Conservation (phyloP, 1,140 invertebrate genomes). For the Drosophila seguyi region DNA sequence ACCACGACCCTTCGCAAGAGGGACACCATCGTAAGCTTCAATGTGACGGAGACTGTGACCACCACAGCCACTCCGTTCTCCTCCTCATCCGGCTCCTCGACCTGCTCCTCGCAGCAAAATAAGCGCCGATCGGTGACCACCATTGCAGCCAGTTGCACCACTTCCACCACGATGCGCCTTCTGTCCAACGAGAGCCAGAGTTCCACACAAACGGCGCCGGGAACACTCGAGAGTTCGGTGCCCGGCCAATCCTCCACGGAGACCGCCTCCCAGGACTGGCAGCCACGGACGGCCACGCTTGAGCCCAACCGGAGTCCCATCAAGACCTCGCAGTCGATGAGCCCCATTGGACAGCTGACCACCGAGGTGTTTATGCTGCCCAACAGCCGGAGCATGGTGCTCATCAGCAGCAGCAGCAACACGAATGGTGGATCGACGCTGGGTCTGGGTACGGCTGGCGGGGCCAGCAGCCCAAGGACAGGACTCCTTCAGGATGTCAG, state of each 20-base stretch:
- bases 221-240: slow-evolving; percentile 52
- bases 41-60: slow-evolving; percentile 68
- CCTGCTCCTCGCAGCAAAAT: slow-evolving; percentile 18
- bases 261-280: slow-evolving; percentile 57
- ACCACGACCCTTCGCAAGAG: slow-evolving; percentile 56
- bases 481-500: slow-evolving; percentile 68
- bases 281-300: slow-evolving; percentile 45
- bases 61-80: slow-evolving; percentile 46
- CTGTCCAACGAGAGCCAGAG: slow-evolving; percentile 71
- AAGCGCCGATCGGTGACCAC: slow-evolving; percentile 33
- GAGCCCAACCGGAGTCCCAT: slow-evolving; percentile 78
- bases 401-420: slow-evolving; percentile 59
- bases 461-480: slow-evolving; percentile 46
- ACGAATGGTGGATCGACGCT: slow-evolving; percentile 14
- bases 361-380: slow-evolving; percentile 74
- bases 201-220: slow-evolving; percentile 68
- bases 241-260: slow-evolving; percentile 35
- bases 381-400: slow-evolving; percentile 81
- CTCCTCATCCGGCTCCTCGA: slow-evolving; percentile 22
- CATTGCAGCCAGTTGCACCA: slow-evolving; percentile 41
- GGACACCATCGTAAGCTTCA: slow-evolving; percentile 71
- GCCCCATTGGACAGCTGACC: slow-evolving; percentile 73
- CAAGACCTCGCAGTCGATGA: slow-evolving; percentile 81
- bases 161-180: slow-evolving; percentile 58
- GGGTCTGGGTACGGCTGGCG: slow-evolving; percentile 1